These are phyloP conservation scores for Picathartes gymnocephalus DNA, from an alignment of 2,113 vertebrate species.

Conservation along the genomic window DNA sequence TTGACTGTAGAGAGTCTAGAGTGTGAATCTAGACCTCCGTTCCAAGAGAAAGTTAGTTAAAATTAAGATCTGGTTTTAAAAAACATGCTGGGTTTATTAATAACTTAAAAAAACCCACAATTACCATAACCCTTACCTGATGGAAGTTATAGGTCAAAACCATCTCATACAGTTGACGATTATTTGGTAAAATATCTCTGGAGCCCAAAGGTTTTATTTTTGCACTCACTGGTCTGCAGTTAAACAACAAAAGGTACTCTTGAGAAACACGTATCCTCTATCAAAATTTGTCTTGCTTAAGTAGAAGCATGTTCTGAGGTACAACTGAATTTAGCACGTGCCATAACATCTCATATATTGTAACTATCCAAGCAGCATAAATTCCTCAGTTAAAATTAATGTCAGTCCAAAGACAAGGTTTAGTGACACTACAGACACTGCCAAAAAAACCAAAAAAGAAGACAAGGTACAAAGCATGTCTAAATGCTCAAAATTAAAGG, in stretches of 20 bases:
- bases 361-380: not conserved
- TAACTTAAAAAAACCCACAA: rapidly evolving
- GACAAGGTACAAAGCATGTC: not conserved
- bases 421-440: not conserved
- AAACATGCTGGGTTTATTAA: not conserved
- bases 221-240: conserved; percentile 84
- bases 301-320: not conserved
- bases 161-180: conserved; percentile 93
- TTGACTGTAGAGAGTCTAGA: not conserved
- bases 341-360: not conserved
- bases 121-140: conserved; percentile 75
- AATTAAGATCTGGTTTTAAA: not conserved
- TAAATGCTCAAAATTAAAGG: not conserved
- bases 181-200: conserved; percentile 92
- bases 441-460: not conserved
- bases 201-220: conserved; percentile 91
- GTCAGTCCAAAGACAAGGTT: not conserved
- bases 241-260: not conserved
- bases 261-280: not conserved
- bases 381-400: not conserved
- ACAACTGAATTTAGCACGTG: not conserved
- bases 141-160: conserved; percentile 93
- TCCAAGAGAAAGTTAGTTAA: not conserved
- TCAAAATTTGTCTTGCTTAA: not conserved
- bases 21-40: not conserved